Evolutionary conservation across 2,797 vertebrate genomes (phyloP).

Genomic region (Naso thynnoides): DNA sequence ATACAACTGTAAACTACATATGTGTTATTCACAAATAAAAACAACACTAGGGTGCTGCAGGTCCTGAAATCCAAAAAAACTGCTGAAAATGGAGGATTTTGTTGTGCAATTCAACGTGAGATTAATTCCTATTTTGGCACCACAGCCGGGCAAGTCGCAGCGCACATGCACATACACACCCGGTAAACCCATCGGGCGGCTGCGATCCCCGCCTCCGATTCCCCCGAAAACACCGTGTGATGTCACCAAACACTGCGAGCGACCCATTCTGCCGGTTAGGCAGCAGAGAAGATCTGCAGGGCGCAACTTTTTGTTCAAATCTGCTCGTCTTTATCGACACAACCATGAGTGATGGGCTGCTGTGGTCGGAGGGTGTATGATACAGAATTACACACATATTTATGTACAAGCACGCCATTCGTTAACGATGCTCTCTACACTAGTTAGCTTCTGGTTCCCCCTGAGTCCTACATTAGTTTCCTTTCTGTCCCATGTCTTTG

Average conservation of each 20-base stretch:
- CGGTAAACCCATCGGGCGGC: neutral
- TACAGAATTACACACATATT: slow-evolving; percentile 8
- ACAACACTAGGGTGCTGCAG: neutral
- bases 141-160: neutral
- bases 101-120: neutral
- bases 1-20: slow-evolving; percentile 35
- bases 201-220: neutral
- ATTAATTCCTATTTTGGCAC: slow-evolving; percentile 4
- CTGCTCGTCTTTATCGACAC: neutral
- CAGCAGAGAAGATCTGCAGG: no score
- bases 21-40: slow-evolving; percentile 22
- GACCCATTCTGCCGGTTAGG: neutral
- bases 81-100: neutral
- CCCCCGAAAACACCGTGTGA: neutral
- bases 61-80: neutral
- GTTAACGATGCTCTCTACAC: no score
- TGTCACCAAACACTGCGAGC: slow-evolving; percentile 1
- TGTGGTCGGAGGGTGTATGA: neutral
- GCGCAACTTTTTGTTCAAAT: no score
- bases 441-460: slow-evolving; percentile 4
- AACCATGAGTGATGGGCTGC: no score
- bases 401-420: slow-evolving; percentile 15
- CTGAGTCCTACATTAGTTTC: slow-evolving; percentile 11
- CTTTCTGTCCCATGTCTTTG: neutral
- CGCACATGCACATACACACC: neutral